phyloP scores from a whole-genome alignment of 2,113 vertebrate species.

The Lepus timidus region DNA sequence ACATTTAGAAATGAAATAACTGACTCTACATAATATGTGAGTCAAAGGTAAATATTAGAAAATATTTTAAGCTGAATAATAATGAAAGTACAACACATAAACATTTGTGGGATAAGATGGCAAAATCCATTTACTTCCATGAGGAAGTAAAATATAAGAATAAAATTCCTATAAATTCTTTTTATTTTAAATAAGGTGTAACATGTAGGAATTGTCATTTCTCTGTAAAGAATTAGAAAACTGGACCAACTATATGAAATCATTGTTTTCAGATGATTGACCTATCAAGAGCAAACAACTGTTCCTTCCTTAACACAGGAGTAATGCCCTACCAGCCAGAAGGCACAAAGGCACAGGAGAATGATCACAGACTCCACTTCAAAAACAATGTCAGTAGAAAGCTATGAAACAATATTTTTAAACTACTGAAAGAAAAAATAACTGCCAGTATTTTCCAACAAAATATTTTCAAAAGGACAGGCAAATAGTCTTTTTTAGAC shows the following conservation, averaged over 20 bases:
- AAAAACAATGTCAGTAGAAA: neutral
- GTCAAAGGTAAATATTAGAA: neutral
- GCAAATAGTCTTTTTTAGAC: neutral
- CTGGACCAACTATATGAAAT: neutral
- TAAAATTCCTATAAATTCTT: no score
- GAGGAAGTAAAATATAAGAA: neutral
- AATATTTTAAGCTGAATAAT: neutral
- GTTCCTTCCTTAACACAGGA: neutral
- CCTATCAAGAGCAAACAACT: neutral
- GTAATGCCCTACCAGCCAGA: neutral
- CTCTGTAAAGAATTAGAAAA: neutral
- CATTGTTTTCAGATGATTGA: slow-evolving; percentile 5
- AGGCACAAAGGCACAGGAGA: neutral
- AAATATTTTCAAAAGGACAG: neutral
- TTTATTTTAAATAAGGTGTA: no score
- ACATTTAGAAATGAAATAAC: slow-evolving; percentile 14
- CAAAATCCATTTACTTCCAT: neutral
- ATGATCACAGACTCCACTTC: neutral
- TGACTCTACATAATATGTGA: neutral
- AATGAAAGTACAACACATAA: neutral
- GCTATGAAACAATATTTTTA: neutral
- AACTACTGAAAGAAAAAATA: neutral
- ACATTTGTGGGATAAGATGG: neutral
- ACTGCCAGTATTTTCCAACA: neutral
- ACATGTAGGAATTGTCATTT: neutral